These are phyloP conservation scores for Beroe forskalii DNA, from an alignment of 37 sponge, comb jelly and placozoan genomes.

Conservation along the genomic window DNA sequence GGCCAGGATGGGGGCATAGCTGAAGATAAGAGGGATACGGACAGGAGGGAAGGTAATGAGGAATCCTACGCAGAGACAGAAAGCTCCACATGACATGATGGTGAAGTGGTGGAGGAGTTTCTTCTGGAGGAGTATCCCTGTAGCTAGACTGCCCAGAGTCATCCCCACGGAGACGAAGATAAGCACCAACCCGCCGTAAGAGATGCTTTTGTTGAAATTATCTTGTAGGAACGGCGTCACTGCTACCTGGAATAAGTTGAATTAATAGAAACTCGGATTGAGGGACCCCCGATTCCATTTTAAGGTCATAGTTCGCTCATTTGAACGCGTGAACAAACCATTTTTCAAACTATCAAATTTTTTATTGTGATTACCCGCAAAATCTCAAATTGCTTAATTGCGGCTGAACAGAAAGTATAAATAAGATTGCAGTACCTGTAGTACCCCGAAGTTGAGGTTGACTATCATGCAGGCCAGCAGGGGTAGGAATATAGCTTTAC, in stretches of 20 bases:
- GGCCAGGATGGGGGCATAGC: background rate
- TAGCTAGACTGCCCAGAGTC: background rate
- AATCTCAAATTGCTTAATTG: no score
- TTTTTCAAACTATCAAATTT: no score
- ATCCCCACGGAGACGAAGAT: background rate
- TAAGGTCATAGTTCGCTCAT: no score
- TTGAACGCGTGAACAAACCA: no score
- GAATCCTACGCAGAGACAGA: background rate
- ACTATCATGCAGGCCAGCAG: background rate
- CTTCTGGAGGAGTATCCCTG: constrained; percentile 41
- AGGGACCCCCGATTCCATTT: no score
- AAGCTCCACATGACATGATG: background rate
- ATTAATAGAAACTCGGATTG: no score
- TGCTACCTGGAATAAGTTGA: background rate
- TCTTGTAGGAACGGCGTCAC: constrained; percentile 47
- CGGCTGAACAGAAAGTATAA: no score
- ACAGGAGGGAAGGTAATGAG: constrained; percentile 24
- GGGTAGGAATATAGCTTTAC: background rate
- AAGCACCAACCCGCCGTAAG: constrained; percentile 13
- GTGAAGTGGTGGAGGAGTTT: background rate
- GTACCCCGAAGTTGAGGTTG: constrained; percentile 2
- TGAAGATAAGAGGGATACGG: background rate
- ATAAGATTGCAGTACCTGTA: no score
- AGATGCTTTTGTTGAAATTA: constrained; percentile 11
- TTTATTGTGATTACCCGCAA: no score